Base-by-base conservation (phyloP, 2,888 invertebrate genomes). In the Macrosiphum euphorbiae region DNA sequence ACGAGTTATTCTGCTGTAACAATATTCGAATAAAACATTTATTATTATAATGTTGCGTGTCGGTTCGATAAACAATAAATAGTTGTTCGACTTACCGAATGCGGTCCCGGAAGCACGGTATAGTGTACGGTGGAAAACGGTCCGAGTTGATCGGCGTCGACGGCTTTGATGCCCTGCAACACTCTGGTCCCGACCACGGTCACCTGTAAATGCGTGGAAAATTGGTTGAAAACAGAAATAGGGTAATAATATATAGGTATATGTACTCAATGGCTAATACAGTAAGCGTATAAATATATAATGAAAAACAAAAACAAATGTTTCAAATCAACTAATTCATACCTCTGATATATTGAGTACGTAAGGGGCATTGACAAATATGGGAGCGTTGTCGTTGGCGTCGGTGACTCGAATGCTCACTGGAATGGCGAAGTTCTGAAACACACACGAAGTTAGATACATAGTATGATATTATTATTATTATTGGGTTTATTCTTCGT, bases 361-460 rank as follows among this genome's bases (percentile, higher is more conserved):
- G 96, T 98, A 98, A 0, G 98, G 98, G 1, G 98, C 97, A 95
- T 98, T 98, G 94, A 97, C 96, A 96, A 98, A 98, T 95, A 96
- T 96, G 0, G 98, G 98, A 20, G 98, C 97, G 96, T 98, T 98
- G 96, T 98, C 98, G 96, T 98, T 98, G 94, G 98, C 98, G 96
- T 99, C 98, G 95, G 98, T 98, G 94, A 98, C 98, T 95, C 98
- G 97, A 92, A 98, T 97, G 95, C 97, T 98, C 67, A 98, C 97
- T 1, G 98, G 98, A 95, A 98, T 98, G 94, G 97, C 97, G 95
- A 98, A 98, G 95, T 97, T 97, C 97, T 97, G 96, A 24, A 95
- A 95, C 95, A 95, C 10, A n/a, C 89, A 55, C 0, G 5, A 35
- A 26, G 20, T 35, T 67, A 55, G 13, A 3, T 58, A 78, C 4